Base-by-base conservation (phyloP, 2,113 vertebrate genomes). In the Catagonus wagneri region DNA sequence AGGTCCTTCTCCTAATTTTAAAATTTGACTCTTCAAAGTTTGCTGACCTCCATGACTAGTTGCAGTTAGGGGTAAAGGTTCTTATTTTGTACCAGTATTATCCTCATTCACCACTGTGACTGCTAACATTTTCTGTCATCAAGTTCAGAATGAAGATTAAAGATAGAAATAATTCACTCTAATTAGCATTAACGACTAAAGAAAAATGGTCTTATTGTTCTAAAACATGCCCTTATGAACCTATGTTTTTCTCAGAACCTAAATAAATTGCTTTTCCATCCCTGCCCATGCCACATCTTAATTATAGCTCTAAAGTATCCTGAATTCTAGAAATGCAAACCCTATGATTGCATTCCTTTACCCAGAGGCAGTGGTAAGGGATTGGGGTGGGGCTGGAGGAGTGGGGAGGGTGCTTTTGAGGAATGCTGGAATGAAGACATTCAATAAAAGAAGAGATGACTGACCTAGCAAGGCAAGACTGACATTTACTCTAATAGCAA, bases 101-200 rank as follows among this genome's bases (percentile, higher is more conserved):
- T 10, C 32, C 16, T 86, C 34, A 91, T 75, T 95, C 22, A 74
- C 17, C 34, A 81, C 8, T 50, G 36, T 20, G 50, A 86, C 23
- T 76, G 2, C 81, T 83, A 90, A 90, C 39, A 83, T 85, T 74
- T 90, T 72, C 61, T 86, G 34, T 92, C 83, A 85, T 83, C 89
- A 86, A 91, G 58, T 93, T 90, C 75, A 92, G 63, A 92, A 89
- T 87, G 66, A 96, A 95, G 60, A 95, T 71, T 89, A 96, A 92
- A 89, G 72, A 63, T 23, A 83, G 90, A 94, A 92, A 76, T 81
- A 79, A 96, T 83, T 34, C 65, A 50, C 66, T 56, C 79, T 92
- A 61, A 91, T 89, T 76, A 76, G 23, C 36, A 80, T 84, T 84
- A 96, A 74, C n/a, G 93, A 94, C 10, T 9, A 89, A 79, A 93